Evolutionary conservation across 2,797 vertebrate genomes (phyloP).

Genomic region (Acipenser transmontanus): DNA sequence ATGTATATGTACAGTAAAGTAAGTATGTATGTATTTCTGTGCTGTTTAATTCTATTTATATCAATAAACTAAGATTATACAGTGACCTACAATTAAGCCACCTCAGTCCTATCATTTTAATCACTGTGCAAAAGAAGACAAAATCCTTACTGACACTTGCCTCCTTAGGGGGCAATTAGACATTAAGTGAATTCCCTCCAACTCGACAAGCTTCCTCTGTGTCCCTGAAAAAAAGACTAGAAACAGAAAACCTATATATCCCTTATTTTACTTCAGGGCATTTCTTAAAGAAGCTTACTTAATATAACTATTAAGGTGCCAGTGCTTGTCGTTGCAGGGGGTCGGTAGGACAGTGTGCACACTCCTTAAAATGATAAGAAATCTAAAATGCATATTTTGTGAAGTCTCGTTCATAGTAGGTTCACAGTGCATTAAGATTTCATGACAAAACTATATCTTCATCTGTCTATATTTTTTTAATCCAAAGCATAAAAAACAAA

Average conservation of each 20-base stretch:
- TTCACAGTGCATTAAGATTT: too few relatives aligned
- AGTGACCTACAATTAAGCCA: conserved; percentile 58
- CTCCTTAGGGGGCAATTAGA: conserved; percentile 60
- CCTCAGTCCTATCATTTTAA: conserved; percentile 58
- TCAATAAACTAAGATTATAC: conserved; percentile 56
- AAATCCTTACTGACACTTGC: conserved; percentile 47
- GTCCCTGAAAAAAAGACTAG: conserved; percentile 39
- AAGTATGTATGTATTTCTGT: too few relatives aligned
- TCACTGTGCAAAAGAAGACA: conserved; percentile 54
- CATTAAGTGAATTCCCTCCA: conserved; percentile 40
- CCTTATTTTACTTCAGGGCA: not conserved
- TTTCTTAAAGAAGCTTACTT: conserved; percentile 39
- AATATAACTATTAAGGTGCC: not conserved
- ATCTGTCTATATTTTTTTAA: too few relatives aligned
- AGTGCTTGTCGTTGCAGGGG: too few relatives aligned
- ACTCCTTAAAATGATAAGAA: too few relatives aligned
- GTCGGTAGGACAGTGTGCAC: too few relatives aligned
- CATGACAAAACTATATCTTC: too few relatives aligned
- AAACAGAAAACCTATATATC: conserved; percentile 15
- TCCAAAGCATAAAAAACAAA: too few relatives aligned
- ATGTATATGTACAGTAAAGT: too few relatives aligned
- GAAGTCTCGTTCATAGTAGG: too few relatives aligned
- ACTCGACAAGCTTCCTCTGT: conserved; percentile 43
- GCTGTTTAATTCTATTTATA: conserved; percentile 47
- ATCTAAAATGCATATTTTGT: too few relatives aligned